A percentile compares a stretch with the other conserved stretches of the same genome.
These are phyloP conservation scores for Holothuria scabra DNA, from an alignment of 53 echinoderm and acorn worm genomes.

Conservation along the genomic window DNA sequence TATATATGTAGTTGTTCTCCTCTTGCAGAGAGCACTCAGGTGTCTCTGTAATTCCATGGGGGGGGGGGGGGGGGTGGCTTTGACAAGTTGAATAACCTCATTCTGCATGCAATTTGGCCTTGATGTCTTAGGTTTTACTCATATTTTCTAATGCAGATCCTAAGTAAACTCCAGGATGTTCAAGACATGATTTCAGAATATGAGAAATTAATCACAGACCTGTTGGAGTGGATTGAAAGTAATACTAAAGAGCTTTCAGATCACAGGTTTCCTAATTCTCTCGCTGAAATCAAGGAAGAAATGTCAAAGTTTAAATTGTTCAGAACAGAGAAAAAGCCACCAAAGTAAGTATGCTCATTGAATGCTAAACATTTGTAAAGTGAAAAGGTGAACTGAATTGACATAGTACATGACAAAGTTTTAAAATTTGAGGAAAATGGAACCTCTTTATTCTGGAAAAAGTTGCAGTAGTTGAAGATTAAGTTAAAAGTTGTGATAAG, in stretches of 20 bases:
- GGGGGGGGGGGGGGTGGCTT: too few relatives aligned
- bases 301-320: slow-evolving; percentile 83
- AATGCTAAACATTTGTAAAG: too few relatives aligned
- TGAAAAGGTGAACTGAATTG: too few relatives aligned
- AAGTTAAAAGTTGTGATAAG: too few relatives aligned
- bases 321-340: slow-evolving; percentile 91
- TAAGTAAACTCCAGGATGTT: slow-evolving; percentile 78
- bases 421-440: too few relatives aligned
- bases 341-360: slow-evolving; percentile 66
- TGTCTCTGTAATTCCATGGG: too few relatives aligned
- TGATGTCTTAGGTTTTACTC: not conserved
- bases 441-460: too few relatives aligned
- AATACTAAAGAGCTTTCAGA: slow-evolving; percentile 74
- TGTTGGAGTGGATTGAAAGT: slow-evolving; percentile 86
- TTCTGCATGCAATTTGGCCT: not conserved
- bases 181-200: slow-evolving; percentile 77
- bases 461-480: too few relatives aligned
- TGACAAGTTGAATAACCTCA: too few relatives aligned
- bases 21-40: too few relatives aligned
- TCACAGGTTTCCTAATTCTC: slow-evolving; percentile 82
- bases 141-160: slow-evolving; percentile 56
- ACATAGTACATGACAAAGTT: too few relatives aligned
- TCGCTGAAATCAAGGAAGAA: slow-evolving; percentile 84
- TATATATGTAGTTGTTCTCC: too few relatives aligned
- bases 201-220: slow-evolving; percentile 74